Evolutionary conservation across 2,797 vertebrate genomes (phyloP).

Genomic region (Adrianichthys oophorus): DNA sequence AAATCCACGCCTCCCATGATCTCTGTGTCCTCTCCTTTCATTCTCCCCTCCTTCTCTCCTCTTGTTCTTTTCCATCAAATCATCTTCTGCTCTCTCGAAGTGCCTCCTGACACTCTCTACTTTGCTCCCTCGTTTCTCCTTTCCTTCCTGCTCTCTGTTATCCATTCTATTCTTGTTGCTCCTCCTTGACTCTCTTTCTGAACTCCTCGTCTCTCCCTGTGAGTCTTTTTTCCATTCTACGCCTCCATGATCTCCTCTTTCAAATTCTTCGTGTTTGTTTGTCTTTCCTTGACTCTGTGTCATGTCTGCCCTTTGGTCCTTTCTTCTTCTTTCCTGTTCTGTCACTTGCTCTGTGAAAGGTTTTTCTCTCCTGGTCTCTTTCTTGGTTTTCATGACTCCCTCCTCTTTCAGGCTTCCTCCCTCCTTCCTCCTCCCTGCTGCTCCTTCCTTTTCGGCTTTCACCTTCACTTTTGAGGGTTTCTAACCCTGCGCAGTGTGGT

Average conservation of each 20-base stretch:
- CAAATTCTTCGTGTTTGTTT: neutral
- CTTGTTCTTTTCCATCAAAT: neutral
- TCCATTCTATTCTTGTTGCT: slow-evolving; percentile 8
- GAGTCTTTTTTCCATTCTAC: slow-evolving; percentile 6
- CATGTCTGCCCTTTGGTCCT: slow-evolving; percentile 32
- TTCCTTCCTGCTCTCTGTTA: neutral
- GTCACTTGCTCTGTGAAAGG: neutral
- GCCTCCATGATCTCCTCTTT: neutral
- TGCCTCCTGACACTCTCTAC: slow-evolving; percentile 22
- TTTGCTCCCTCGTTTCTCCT: slow-evolving; percentile 13
- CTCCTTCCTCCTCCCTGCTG: slow-evolving; percentile 16
- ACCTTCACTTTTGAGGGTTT: slow-evolving; percentile 1
- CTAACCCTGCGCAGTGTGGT: neutral
- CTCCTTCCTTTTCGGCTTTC: slow-evolving; percentile 17
- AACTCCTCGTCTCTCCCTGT: neutral
- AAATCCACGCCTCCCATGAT: slow-evolving; percentile 12
- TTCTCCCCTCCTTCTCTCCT: slow-evolving; percentile 3
- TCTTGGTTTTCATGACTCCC: slow-evolving; percentile 8
- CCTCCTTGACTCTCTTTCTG: slow-evolving; percentile 12
- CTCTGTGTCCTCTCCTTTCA: slow-evolving; percentile 18
- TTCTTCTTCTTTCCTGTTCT: slow-evolving; percentile 10
- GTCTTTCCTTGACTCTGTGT: slow-evolving; percentile 10
- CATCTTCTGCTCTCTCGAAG: slow-evolving; percentile 26
- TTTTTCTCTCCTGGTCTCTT: neutral
- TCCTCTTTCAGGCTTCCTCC: slow-evolving; percentile 1